phyloP scores from a whole-genome alignment of 1,140 invertebrate genomes.

The Hylyphantes graminicola region DNA sequence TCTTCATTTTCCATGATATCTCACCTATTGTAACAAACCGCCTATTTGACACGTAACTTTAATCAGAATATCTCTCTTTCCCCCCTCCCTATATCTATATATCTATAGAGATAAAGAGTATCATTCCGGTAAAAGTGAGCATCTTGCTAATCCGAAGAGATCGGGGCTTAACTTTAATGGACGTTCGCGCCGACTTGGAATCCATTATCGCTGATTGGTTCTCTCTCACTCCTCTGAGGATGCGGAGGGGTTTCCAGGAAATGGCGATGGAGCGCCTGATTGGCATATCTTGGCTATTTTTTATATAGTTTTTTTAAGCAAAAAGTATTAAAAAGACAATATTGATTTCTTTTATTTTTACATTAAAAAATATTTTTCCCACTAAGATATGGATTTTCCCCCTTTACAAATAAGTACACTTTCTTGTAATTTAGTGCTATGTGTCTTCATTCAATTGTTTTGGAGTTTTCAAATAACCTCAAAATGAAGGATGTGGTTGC shows the following conservation, averaged over 20 bases:
- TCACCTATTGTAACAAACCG: not conserved
- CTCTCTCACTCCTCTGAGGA: slow-evolving; percentile 24
- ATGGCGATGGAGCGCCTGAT: not conserved
- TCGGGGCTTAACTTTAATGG: slow-evolving; percentile 61
- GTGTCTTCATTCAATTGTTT: too few species aligned
- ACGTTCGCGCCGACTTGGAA: slow-evolving; percentile 58
- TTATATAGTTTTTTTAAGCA: not conserved
- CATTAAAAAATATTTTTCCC: too few species aligned
- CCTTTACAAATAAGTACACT: too few species aligned
- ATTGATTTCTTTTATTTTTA: too few species aligned
- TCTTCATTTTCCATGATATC: too few species aligned
- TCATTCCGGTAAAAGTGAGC: slow-evolving; percentile 54
- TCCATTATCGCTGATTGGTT: slow-evolving; percentile 61
- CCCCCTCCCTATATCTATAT: slow-evolving; percentile 12
- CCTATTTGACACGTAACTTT: slow-evolving; percentile 45
- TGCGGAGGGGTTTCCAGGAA: slow-evolving; percentile 4
- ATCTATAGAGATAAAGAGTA: not conserved
- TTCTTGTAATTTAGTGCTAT: too few species aligned
- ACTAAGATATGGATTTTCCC: too few species aligned
- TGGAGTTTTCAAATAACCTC: too few species aligned
- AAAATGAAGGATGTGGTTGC: too few species aligned
- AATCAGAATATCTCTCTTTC: slow-evolving; percentile 22
- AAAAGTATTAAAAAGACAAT: too few species aligned
- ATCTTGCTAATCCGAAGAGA: slow-evolving; percentile 60
- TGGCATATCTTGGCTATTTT: not conserved